These are phyloP conservation scores for Trinectes maculatus DNA, from an alignment of 2,113 vertebrate species.

Conservation along the genomic window DNA sequence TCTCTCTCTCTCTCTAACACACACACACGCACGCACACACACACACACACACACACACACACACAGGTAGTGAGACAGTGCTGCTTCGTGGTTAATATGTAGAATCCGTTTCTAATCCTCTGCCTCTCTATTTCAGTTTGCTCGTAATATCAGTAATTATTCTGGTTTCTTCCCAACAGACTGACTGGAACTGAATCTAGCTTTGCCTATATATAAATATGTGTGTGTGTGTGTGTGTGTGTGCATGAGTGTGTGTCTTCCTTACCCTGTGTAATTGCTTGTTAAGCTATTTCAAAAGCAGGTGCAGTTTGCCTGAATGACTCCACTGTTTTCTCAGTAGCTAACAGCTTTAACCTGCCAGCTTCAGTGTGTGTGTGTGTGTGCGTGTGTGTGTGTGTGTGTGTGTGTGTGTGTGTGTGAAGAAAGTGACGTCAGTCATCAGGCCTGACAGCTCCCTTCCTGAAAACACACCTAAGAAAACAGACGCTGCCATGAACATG, in stretches of 20 bases:
- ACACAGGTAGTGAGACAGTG: conserved; percentile 11
- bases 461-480: conserved; percentile 79
- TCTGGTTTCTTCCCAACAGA: conserved; percentile 49
- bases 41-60: conserved; percentile 11
- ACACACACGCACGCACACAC: background rate
- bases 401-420: conserved; percentile 41
- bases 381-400: conserved; percentile 21
- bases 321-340: conserved; percentile 72
- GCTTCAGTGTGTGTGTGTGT: conserved; percentile 14
- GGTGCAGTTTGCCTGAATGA: conserved; percentile 77
- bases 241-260: conserved; percentile 23
- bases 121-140: conserved; percentile 45
- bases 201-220: conserved; percentile 30
- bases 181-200: conserved; percentile 50
- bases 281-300: conserved; percentile 74
- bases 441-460: conserved; percentile 75
- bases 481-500: conserved; percentile 47
- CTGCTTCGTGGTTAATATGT: conserved; percentile 27
- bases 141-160: conserved; percentile 62
- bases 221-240: conserved; percentile 25
- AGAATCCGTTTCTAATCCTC: conserved; percentile 35
- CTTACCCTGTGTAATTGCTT: conserved; percentile 62
- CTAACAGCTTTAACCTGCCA: conserved; percentile 69
- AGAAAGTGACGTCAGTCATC: conserved; percentile 71
- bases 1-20: background rate